Percentiles rank a stretch among this genome's conserved stretches.
Evolutionary conservation across 2,113 vertebrate species (phyloP).

Genomic region (Tonatia bakeri): DNA sequence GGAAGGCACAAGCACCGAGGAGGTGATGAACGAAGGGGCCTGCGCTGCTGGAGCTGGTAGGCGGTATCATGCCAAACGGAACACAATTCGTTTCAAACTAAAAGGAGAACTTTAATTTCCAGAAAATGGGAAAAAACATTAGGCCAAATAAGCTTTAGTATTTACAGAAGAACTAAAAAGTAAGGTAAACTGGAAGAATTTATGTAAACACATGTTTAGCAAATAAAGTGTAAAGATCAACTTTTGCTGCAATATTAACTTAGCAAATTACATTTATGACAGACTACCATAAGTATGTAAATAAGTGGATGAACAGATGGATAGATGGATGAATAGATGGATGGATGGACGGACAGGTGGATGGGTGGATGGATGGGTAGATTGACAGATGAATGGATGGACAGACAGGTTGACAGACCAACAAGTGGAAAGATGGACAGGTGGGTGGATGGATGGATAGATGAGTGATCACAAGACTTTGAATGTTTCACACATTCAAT

Average conservation of each 20-base stretch:
- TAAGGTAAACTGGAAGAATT: not conserved
- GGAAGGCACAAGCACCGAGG: not conserved
- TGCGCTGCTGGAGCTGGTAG: not conserved
- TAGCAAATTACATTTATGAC: not conserved
- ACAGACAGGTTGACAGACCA: no score
- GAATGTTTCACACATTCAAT: not conserved
- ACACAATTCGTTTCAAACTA: not conserved
- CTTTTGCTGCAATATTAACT: not conserved
- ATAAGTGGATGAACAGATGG: not conserved
- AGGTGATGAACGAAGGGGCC: not conserved
- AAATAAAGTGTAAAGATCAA: slow-evolving; percentile 1
- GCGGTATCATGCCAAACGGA: not conserved
- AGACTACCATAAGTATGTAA: not conserved
- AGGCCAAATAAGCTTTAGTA: not conserved
- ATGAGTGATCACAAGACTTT: not conserved
- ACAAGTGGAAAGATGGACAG: not conserved
- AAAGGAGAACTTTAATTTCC: not conserved
- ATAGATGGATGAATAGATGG: not conserved
- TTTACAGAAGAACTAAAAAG: not conserved
- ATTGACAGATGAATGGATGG: rapidly evolving
- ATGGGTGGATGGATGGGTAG: not conserved
- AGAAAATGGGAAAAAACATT: not conserved
- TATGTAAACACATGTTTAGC: not conserved
- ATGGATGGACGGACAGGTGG: not conserved
- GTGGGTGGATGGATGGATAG: not conserved